phyloP scores from a whole-genome alignment of 30 jellyfish, hydroid and myxozoan genomes.

The Calvadosia cruxmelitensis region DNA sequence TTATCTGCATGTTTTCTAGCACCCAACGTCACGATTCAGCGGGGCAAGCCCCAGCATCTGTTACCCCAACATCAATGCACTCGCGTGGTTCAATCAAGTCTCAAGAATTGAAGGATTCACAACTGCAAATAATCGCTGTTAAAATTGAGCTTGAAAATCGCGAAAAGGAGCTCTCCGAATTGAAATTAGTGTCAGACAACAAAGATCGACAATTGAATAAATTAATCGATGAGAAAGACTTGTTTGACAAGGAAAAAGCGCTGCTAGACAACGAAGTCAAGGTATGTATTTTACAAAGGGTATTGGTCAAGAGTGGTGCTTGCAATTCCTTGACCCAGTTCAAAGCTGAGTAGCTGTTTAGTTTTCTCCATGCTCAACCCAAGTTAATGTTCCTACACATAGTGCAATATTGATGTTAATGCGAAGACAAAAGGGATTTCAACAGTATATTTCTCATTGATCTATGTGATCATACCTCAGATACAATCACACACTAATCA shows the following conservation, averaged over 20 bases:
- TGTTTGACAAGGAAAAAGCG: slow-evolving; percentile 72
- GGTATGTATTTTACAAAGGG: no score
- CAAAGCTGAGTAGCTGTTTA: no score
- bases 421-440: no score
- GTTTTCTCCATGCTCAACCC: no score
- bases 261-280: slow-evolving; percentile 73
- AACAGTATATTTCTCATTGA: no score
- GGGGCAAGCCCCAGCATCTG: slow-evolving; percentile 36
- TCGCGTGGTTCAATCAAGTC: slow-evolving; percentile 45
- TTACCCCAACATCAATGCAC: slow-evolving; percentile 23
- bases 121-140: slow-evolving; percentile 37
- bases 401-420: no score
- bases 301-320: no score
- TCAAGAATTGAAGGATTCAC: slow-evolving; percentile 53
- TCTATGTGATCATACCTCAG: no score
- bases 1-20: not conserved
- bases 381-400: no score
- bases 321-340: no score
- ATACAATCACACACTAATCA: no score
- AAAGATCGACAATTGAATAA: slow-evolving; percentile 36
- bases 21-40: slow-evolving; percentile 43
- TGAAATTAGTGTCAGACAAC: slow-evolving; percentile 34
- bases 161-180: slow-evolving; percentile 50
- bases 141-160: slow-evolving; percentile 58
- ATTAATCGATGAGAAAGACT: slow-evolving; percentile 57